These are phyloP conservation scores for Rhagoletis zephyria DNA, from an alignment of 1,140 invertebrate genomes.

Conservation along the genomic window DNA sequence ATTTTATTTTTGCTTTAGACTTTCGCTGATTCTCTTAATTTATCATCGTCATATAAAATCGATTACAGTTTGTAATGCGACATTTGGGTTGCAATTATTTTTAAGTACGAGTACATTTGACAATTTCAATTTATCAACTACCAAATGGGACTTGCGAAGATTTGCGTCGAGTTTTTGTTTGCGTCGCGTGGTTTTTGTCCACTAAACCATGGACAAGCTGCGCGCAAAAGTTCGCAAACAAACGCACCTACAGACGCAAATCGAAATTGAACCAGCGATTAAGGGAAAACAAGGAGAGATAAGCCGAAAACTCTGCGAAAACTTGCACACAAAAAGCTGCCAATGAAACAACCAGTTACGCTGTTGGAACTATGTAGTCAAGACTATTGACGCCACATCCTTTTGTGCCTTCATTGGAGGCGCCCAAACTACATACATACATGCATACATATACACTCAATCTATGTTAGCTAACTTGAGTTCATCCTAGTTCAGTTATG, in stretches of 20 bases:
- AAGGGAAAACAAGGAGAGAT: slow-evolving; percentile 5
- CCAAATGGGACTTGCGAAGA: slow-evolving; percentile 26
- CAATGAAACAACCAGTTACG: background rate
- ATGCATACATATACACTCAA: background rate
- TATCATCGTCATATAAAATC: slow-evolving; percentile 51
- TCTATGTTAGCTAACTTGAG: background rate
- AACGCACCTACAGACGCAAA: slow-evolving; percentile 28
- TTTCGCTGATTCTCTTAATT: slow-evolving; percentile 35
- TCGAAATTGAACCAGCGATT: slow-evolving; percentile 23
- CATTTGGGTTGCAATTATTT: slow-evolving; percentile 51
- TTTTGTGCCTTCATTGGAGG: background rate
- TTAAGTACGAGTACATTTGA: slow-evolving; percentile 48
- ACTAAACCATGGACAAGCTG: background rate
- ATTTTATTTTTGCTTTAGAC: background rate
- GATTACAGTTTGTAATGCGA: slow-evolving; percentile 50
- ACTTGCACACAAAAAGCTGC: too few relatives aligned
- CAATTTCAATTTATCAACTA: slow-evolving; percentile 52
- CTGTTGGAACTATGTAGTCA: background rate
- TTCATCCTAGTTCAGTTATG: background rate
- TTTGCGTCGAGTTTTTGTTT: background rate
- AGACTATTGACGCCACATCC: background rate
- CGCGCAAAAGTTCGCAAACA: slow-evolving; percentile 5
- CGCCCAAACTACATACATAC: background rate
- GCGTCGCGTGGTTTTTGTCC: background rate
- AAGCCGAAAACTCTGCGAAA: slow-evolving; percentile 9